Evolutionary conservation across 2,888 invertebrate species (phyloP), one percentile per base, ranked within the genome.

Genomic region (Bursaphelenchus okinawaensis): DNA sequence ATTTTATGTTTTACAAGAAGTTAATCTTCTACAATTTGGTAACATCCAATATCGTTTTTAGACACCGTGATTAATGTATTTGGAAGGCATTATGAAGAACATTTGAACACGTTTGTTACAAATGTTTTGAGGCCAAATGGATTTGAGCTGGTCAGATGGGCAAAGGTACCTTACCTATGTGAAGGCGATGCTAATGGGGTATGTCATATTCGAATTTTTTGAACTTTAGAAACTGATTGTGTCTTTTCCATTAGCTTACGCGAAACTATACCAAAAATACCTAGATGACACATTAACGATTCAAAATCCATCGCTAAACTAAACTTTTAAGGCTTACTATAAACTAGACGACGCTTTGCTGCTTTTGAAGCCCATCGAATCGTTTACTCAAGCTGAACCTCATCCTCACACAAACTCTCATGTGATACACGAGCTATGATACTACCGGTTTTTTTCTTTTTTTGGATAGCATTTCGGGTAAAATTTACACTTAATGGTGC

Each of bases 151-250:
- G 87, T 89, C 55, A 87, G 88, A 6, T 96, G 94, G 91, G 89
- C 91, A 12, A 88, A 91, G 77, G 88, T 93, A 52, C 96, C 96
- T 0, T 96, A 96, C 83, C 87, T 98, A 50, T 96, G 95, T 84
- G 95, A 98, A 85, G 96, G 96, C 0, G 95, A 96, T 57, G 63
- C 75, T 55, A 65, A 68, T 51, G 60, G 71, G 65, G 78, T 76
- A 27, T 61, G 63, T n/a, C n/a, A n/a, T n/a, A n/a, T n/a, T n/a
- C n/a, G n/a, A n/a, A n/a, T n/a, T n/a, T n/a, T n/a, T n/a, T n/a
- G n/a, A n/a, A n/a, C n/a, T 63, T 26, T 61, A 12, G 16, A 12
- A n/a, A 23, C 12, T 26, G 4, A 19, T 52, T 23, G 60, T 55
- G 55, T 1, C 4, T 75, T 66, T 70, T n/a, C n/a, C n/a, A n/a